Evolutionary conservation across 2,113 vertebrate genomes (phyloP).

Genomic region (Genyomyrus donnyi): DNA sequence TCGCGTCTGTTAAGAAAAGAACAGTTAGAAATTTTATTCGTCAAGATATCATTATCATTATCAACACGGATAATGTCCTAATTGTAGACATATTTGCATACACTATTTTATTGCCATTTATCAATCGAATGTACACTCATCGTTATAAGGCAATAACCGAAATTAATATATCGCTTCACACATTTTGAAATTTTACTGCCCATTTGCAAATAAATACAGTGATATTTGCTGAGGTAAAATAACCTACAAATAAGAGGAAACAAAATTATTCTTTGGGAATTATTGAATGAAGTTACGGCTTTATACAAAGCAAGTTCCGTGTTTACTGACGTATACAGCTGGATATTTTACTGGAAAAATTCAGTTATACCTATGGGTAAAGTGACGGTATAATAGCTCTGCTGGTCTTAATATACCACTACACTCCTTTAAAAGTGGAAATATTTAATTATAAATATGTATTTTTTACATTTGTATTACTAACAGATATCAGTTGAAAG

Average conservation of each 20-base stretch:
- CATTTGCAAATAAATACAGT: background rate
- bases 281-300: background rate
- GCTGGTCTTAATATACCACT: background rate
- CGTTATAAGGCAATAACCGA: background rate
- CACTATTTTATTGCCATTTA: background rate
- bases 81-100: background rate
- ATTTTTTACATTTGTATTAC: slow-evolving; percentile 20
- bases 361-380: background rate
- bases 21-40: background rate
- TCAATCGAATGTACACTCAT: background rate
- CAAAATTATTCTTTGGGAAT: background rate
- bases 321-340: background rate
- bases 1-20: background rate
- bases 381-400: background rate
- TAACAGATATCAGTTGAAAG: slow-evolving; percentile 59
- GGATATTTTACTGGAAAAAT: background rate
- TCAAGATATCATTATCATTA: background rate
- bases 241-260: background rate
- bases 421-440: background rate
- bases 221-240: background rate
- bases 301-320: background rate
- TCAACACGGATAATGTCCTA: background rate
- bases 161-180: background rate
- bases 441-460: background rate
- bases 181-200: background rate